These are phyloP conservation scores for Melanotus villosus DNA, from an alignment of 2,888 invertebrate genomes.

Conservation along the genomic window DNA sequence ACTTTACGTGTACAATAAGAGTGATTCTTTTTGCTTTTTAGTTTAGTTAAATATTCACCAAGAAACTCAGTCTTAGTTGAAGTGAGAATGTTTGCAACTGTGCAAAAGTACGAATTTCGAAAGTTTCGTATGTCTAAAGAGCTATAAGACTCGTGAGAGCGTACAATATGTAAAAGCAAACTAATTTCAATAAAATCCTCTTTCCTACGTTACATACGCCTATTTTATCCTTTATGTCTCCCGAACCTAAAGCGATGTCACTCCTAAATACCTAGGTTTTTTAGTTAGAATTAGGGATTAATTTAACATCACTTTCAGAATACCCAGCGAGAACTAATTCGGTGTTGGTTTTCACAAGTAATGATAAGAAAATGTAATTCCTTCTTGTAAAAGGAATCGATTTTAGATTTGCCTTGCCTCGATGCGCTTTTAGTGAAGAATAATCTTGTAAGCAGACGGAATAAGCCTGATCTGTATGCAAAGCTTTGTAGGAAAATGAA, in stretches of 20 bases:
- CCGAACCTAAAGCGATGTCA: neutral
- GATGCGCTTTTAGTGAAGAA: constrained; percentile 28
- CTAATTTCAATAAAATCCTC: constrained; percentile 16
- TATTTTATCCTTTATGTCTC: neutral
- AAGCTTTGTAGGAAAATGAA: constrained; percentile 35
- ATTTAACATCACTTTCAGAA: neutral
- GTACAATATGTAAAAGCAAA: constrained; percentile 5
- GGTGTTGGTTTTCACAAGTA: neutral
- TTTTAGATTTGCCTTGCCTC: constrained; percentile 35
- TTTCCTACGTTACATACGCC: neutral
- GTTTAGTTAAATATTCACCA: too few relatives aligned
- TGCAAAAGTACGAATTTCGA: too few relatives aligned
- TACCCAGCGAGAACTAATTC: neutral
- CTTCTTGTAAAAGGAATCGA: constrained; percentile 25
- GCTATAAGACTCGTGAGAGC: constrained; percentile 11
- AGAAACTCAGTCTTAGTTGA: too few relatives aligned
- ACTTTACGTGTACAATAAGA: too few relatives aligned
- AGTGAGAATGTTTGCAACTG: too few relatives aligned
- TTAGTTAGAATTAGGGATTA: too few relatives aligned
- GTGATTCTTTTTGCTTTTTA: too few relatives aligned
- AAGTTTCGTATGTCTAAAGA: constrained; percentile 8
- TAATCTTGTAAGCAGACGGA: constrained; percentile 29
- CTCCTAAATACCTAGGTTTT: neutral
- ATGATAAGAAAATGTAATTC: neutral
- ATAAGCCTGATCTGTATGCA: constrained; percentile 33